Evolutionary conservation across 2,888 invertebrate genomes (phyloP).

Genomic region (Apotomis betuletana): DNA sequence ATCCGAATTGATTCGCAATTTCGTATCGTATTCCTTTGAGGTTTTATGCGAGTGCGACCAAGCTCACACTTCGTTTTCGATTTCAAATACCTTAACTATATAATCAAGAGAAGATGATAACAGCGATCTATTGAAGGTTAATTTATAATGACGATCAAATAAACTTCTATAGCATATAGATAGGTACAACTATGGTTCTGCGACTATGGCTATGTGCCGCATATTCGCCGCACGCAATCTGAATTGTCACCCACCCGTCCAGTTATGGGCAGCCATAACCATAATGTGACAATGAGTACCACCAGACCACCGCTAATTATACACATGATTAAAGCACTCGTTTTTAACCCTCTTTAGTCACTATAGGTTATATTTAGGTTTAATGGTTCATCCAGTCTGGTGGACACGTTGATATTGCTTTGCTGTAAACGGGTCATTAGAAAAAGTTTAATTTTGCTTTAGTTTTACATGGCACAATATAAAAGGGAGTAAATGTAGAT

Average conservation of each 20-base stretch:
- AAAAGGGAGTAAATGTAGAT: too few relatives aligned
- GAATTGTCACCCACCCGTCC: conserved; percentile 24
- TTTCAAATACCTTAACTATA: too few relatives aligned
- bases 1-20: too few relatives aligned
- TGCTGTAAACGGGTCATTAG: neutral
- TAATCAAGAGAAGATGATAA: too few relatives aligned
- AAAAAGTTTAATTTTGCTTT: neutral
- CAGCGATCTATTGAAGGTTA: neutral
- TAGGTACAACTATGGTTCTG: neutral
- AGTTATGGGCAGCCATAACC: conserved; percentile 15
- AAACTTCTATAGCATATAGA: neutral
- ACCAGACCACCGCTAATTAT: neutral
- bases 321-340: neutral
- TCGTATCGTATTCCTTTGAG: too few relatives aligned
- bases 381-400: neutral
- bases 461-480: too few relatives aligned
- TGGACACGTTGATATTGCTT: neutral
- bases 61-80: too few relatives aligned
- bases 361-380: conserved; percentile 12
- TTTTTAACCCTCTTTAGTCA: neutral
- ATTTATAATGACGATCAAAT: neutral
- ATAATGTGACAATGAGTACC: conserved; percentile 23
- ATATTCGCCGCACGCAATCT: conserved; percentile 13
- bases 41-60: too few relatives aligned
- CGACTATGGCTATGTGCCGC: conserved; percentile 17